phyloP scores from a whole-genome alignment of 2,888 invertebrate genomes.

The Tetanocera ferruginea region DNA sequence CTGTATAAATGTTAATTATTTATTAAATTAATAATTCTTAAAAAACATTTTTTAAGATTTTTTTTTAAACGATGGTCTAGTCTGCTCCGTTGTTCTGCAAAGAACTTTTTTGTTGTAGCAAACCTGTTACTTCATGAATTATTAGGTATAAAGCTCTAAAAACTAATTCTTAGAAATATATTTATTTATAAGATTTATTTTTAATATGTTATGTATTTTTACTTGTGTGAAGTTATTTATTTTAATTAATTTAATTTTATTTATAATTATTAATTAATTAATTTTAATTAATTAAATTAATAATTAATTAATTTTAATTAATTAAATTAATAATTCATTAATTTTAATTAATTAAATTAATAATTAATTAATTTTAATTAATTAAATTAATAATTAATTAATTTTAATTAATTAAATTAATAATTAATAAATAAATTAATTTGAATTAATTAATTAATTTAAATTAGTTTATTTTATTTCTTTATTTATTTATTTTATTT shows the following conservation, averaged over 20 bases:
- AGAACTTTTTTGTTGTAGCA: no score
- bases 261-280: neutral
- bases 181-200: neutral
- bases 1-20: no score
- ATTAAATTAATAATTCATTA: neutral
- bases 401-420: no score
- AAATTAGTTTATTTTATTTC: neutral
- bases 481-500: neutral
- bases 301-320: neutral
- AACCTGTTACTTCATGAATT: no score
- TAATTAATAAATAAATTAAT: neutral
- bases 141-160: neutral
- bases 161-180: neutral
- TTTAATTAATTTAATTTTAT: neutral
- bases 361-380: no score
- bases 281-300: neutral
- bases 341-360: neutral
- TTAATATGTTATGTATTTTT: no score
- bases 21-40: no score
- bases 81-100: no score
- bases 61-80: no score
- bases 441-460: neutral
- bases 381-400: no score
- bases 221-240: no score
- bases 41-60: no score